Base-by-base conservation (phyloP, 2,888 invertebrate genomes). In the Temnothorax unifasciatus region DNA sequence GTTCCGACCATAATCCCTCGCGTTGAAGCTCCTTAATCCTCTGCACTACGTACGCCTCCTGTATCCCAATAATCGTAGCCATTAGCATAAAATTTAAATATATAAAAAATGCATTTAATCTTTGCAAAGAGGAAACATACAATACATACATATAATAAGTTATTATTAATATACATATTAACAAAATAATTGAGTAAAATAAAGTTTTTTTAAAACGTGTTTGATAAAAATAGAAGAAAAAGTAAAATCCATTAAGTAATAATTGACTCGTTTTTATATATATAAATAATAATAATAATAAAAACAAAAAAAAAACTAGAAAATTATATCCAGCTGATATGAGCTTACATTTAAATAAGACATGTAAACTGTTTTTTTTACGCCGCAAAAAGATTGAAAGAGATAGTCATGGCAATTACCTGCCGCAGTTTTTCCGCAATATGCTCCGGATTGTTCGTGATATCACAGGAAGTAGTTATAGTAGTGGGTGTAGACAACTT, bases 1-100 rank as follows among this genome's bases (percentile, higher is more conserved):
- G 97, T 95, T 98, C 98, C 76, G 99, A 97, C 99, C 99, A 99
- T 93, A 99, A 96, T 52, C 99, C 99, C 94, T 99, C 98, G 93
- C 98, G 97, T 94, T 99, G 97, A 92, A 99, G 95, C 95, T 99
- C 99, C 41, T 97, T 96, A 93, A 99, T 98, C 94, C 99, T 96
- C 93, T 98, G 97, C 96, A 99, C 97, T 87, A 99, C 99, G 95
- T 98, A 97, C 50, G 99, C 99, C 96, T 99, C 99, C 96, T 97
- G 95, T 88, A 69, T 73, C 8, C 25, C 21, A 8, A 71, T n/a
- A 68, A 76, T 21, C 9, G 18, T 11, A 25, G 0, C 1, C 5
- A 57, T 77, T 77, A 66, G 15, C 25, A 54, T 41, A 29, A 64
- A 63, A 50, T 50, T 41, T 50, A 9, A 64, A 50, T 63, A 63